Base-by-base conservation (phyloP, 2,113 vertebrate genomes). In the Macroglossus sobrinus region DNA sequence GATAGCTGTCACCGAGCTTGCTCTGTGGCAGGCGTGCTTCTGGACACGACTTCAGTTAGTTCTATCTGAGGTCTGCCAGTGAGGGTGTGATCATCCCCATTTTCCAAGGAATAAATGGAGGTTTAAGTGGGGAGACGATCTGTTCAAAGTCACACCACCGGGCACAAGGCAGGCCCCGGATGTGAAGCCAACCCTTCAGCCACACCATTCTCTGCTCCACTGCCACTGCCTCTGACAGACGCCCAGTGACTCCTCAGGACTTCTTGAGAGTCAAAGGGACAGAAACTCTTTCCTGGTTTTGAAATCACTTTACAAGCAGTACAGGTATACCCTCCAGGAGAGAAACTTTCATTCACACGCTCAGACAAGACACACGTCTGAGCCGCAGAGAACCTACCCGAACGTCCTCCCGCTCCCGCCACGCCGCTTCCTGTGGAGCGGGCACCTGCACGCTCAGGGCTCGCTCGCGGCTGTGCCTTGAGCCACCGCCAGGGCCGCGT, bases 221-320 rank as follows among this genome's bases (percentile, higher is more conserved):
- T 5, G 18, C 24, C 10, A 11, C 4, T 5, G 18, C 30, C 21
- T 78, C 28, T 5, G 2, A 5, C 1, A 15, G 14, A 84, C 0
- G 0, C 21, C 45, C 13, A 14, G n/a, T n/a, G n/a, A 10, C 3
- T 26, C 38, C 55, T 11, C 5, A 61, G 53, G 10, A 16, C 55
- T 43, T 30, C 19, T 33, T 13, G n/a, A 69, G 9, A 19, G 35
- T 38, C 3, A 1, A 55, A 74, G 66, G 47, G n/a, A 84, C 0
- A 55, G 35, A n/a, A 64, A 35, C 35, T 50, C 26, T 40, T 50
- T 71, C 45, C 72, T 16, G 35, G 24, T 79, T 95, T 40, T 16
- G 6, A 71, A 69, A 82, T 71, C 33, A 63, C 22, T 50, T 81
- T 59, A 43, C 16, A 33, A 30, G 19, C 40, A 82, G 68, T 74